Base-by-base conservation (phyloP, 2,888 invertebrate species). In the Drosophila percnosoma region DNA sequence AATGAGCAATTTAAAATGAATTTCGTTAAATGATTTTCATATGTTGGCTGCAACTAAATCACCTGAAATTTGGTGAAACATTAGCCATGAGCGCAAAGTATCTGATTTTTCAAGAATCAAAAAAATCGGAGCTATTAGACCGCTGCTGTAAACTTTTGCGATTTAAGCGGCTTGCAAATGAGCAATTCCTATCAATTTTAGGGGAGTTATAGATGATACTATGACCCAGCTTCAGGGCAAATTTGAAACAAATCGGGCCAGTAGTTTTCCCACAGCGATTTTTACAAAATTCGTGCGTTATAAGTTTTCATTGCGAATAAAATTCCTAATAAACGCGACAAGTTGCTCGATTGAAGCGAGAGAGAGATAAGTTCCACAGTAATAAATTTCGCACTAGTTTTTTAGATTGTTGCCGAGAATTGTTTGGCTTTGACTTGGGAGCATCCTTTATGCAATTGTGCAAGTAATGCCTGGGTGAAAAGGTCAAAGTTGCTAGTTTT, bases 21-120 rank as follows among this genome's bases (percentile, higher is more conserved):
- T 87, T 92, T 92, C 71, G 65, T 83, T 91, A 92, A 90, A 78
- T 90, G 70, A 73, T 90, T 92, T 91, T 24, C 48, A 49, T 65
- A 70, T 68, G 66, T 87, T 78, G 73, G 63, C 6, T 4, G 5
- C 0, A 4, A 33, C 10, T 0, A 38, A 80, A 82, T 78, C 29
- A 1, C 18, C 36, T 66, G 6, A 80, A 61, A 82, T 58, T 65
- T 11, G 38, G 51, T 13, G 53, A 11, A 31, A 1, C n/a, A 0
- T 2, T 66, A 65, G 55, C 4, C 21, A 18, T 8, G 0, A 2
- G 0, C 0, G 8, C 4, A n/a, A 58, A 74, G 83, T 78, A 91
- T 90, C 91, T 83, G 78, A 91, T 92, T 92, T 75, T 70, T 58
- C 4, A 87, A 71, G 53, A 87, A 89, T 87, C 76, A 82, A 45